Evolutionary conservation across 1,140 invertebrate species (phyloP).

Genomic region (Chironomus tepperi): DNA sequence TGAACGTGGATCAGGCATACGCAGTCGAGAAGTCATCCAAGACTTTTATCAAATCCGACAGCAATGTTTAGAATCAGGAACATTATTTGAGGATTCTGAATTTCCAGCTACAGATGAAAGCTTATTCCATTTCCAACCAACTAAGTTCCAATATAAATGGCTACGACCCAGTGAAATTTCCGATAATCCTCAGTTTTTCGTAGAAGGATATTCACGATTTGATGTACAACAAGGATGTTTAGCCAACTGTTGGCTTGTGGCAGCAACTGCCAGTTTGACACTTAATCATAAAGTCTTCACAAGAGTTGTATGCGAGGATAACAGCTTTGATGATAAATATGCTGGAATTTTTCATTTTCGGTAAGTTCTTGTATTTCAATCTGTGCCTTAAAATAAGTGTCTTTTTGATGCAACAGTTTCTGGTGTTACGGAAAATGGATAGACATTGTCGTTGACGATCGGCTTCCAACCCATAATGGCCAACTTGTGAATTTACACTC

Average conservation of each 20-base stretch:
- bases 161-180: constrained; percentile 79
- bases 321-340: constrained; percentile 86
- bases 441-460: constrained; percentile 89
- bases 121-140: constrained; percentile 66
- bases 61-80: constrained; percentile 56
- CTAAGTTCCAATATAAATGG: constrained; percentile 76
- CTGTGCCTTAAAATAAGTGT: too few relatives aligned
- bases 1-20: constrained; percentile 52
- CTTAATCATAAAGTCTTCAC: constrained; percentile 79
- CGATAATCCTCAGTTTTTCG: constrained; percentile 80
- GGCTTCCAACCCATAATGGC: constrained; percentile 82
- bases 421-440: constrained; percentile 93
- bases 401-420: constrained; percentile 50
- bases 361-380: constrained; percentile 39
- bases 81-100: constrained; percentile 79
- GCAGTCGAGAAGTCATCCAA: constrained; percentile 49
- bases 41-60: constrained; percentile 64
- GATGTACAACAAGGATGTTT: constrained; percentile 96
- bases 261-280: constrained; percentile 91
- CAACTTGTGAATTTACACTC: constrained; percentile 90
- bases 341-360: constrained; percentile 90
- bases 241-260: constrained; percentile 95
- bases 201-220: constrained; percentile 90
- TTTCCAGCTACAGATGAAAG: constrained; percentile 72
- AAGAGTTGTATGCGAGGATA: constrained; percentile 91